phyloP scores from a whole-genome alignment of 1,140 invertebrate genomes.

The Oreohelix idahoensis region DNA sequence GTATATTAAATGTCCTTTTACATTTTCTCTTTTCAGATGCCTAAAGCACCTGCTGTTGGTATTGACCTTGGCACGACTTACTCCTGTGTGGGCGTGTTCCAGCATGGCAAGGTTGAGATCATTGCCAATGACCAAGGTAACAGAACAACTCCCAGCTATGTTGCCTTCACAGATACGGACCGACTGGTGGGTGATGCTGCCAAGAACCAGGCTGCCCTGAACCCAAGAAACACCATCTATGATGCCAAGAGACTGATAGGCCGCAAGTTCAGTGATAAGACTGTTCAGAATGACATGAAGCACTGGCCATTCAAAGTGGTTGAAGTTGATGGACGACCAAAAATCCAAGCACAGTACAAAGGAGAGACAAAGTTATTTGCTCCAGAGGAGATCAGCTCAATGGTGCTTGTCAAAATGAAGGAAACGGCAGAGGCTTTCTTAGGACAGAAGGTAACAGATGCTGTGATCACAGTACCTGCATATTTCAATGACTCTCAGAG shows the following conservation, averaged over 20 bases:
- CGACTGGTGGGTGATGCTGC: constrained; percentile 45
- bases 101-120: constrained; percentile 81
- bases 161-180: constrained; percentile 65
- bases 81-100: constrained; percentile 75
- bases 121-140: constrained; percentile 83
- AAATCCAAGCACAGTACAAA: constrained; percentile 88
- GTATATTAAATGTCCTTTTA: too few species aligned
- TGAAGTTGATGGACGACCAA: constrained; percentile 73
- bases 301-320: constrained; percentile 86
- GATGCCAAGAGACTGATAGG: constrained; percentile 48
- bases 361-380: constrained; percentile 90
- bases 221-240: constrained; percentile 45
- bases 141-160: constrained; percentile 73
- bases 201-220: constrained; percentile 47
- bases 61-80: constrained; percentile 77
- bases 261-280: constrained; percentile 40
- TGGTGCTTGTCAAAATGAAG: constrained; percentile 90
- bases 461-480: constrained; percentile 63
- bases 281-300: constrained; percentile 82
- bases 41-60: constrained; percentile 67
- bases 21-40: neutral
- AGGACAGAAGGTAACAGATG: constrained; percentile 50
- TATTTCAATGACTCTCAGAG: constrained; percentile 75
- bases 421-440: constrained; percentile 94
- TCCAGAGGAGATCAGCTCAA: constrained; percentile 88